phyloP scores from a whole-genome alignment of 2,113 vertebrate genomes.

The Cinclus cinclus region DNA sequence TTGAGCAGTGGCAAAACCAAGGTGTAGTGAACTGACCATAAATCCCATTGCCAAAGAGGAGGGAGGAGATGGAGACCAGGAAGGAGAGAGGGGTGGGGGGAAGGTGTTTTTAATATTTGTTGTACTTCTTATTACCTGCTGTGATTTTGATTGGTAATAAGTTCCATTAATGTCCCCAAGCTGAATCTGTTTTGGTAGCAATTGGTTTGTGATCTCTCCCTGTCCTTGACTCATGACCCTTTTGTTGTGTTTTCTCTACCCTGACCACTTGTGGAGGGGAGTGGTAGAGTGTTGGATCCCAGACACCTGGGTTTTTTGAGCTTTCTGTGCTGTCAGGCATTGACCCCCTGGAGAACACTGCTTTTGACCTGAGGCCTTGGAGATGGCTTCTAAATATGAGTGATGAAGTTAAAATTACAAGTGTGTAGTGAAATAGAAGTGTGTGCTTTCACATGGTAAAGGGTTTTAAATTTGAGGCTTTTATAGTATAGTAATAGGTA shows the following conservation, averaged over 20 bases:
- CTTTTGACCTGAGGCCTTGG: too few relatives aligned
- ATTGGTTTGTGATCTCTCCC: neutral
- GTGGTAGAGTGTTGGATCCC: neutral
- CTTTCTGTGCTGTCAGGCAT: too few relatives aligned
- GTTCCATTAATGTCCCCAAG: neutral
- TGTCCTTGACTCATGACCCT: neutral
- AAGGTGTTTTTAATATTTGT: neutral
- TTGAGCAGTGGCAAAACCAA: neutral
- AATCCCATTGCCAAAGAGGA: neutral
- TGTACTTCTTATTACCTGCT: neutral
- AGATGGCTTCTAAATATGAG: too few relatives aligned
- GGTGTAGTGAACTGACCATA: neutral
- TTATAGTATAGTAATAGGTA: too few relatives aligned
- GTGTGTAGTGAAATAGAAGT: too few relatives aligned
- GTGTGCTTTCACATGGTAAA: too few relatives aligned
- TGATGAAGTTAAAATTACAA: too few relatives aligned
- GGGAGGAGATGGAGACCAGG: neutral
- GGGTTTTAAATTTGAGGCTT: too few relatives aligned
- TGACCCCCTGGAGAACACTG: too few relatives aligned
- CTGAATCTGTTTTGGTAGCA: neutral
- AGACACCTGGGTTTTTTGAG: too few relatives aligned
- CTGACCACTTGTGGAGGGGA: neutral
- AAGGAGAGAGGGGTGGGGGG: accelerated
- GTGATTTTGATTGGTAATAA: neutral
- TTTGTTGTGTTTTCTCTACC: neutral